Conservation (phyloP, 2,888 invertebrate species). For the Listrodromus nycthemerus region DNA sequence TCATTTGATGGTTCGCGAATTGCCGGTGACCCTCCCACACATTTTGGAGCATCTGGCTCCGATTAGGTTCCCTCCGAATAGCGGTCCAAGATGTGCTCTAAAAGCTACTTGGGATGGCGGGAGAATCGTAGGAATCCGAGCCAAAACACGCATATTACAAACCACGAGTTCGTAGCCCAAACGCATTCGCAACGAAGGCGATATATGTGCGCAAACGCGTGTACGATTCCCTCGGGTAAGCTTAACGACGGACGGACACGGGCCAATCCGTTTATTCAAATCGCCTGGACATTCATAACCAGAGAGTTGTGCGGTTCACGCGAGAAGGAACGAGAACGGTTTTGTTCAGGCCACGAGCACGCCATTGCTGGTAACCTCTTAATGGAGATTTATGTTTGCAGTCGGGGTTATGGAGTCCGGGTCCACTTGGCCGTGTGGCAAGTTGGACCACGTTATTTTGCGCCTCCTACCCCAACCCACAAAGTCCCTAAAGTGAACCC, state of each 20-base stretch:
- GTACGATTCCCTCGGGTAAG: conserved; percentile 39
- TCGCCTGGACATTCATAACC: conserved; percentile 72
- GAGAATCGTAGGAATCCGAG: conserved; percentile 14
- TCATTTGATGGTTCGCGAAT: no score
- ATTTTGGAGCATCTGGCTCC: neutral
- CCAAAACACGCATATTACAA: conserved; percentile 6
- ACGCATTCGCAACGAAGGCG: conserved; percentile 7
- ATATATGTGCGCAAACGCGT: conserved; percentile 14
- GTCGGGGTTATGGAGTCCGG: conserved; percentile 24
- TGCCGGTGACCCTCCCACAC: no score
- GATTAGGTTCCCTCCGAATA: neutral
- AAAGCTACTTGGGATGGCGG: no score
- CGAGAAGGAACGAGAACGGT: conserved; percentile 19
- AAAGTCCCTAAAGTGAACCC: conserved; percentile 13
- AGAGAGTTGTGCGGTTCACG: conserved; percentile 21
- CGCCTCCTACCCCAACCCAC: neutral
- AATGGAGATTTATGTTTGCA: conserved; percentile 76
- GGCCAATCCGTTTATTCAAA: conserved; percentile 75
- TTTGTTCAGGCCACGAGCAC: conserved; percentile 39
- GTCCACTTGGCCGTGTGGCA: conserved; percentile 68
- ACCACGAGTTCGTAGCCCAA: conserved; percentile 26
- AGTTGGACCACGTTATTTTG: conserved; percentile 40
- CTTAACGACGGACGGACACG: conserved; percentile 58
- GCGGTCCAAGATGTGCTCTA: conserved; percentile 12
- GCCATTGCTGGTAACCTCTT: conserved; percentile 66